These are phyloP conservation scores for Barypeithes pellucidus DNA, from an alignment of 2,888 invertebrate species.

Conservation along the genomic window DNA sequence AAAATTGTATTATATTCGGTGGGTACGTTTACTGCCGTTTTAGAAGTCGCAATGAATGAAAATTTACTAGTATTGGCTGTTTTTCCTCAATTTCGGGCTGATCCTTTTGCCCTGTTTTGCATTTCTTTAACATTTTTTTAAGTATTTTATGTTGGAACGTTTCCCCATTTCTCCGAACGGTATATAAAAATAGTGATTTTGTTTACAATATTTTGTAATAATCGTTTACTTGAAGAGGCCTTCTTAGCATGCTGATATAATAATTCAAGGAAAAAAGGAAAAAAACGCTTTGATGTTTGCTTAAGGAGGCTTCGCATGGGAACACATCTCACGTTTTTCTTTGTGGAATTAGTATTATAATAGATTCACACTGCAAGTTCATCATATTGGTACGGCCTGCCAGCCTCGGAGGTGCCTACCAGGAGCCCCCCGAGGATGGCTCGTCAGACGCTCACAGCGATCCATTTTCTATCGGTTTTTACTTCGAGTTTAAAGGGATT, in stretches of 20 bases:
- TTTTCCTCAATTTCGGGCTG: constrained; percentile 28
- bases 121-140: constrained; percentile 18
- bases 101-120: constrained; percentile 19
- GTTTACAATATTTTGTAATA: background rate
- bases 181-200: constrained; percentile 32
- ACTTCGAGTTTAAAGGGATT: too few species aligned
- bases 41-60: constrained; percentile 23
- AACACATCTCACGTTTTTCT: too few species aligned
- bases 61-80: constrained; percentile 30
- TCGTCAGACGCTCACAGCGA: too few species aligned
- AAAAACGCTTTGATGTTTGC: background rate
- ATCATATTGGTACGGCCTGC: too few species aligned
- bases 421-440: too few species aligned
- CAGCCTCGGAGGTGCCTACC: too few species aligned
- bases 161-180: constrained; percentile 31
- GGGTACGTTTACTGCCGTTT: background rate
- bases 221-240: background rate
- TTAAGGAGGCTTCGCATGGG: too few species aligned
- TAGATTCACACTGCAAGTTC: too few species aligned
- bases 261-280: background rate
- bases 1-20: constrained; percentile 20
- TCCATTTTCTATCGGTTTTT: too few species aligned
- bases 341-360: too few species aligned
- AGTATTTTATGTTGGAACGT: constrained; percentile 16
- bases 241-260: background rate